A percentile compares a stretch with the other conserved stretches of the same genome.
Evolutionary conservation across 2,888 invertebrate species (phyloP).

Genomic region (Willowsia nigromaculata): DNA sequence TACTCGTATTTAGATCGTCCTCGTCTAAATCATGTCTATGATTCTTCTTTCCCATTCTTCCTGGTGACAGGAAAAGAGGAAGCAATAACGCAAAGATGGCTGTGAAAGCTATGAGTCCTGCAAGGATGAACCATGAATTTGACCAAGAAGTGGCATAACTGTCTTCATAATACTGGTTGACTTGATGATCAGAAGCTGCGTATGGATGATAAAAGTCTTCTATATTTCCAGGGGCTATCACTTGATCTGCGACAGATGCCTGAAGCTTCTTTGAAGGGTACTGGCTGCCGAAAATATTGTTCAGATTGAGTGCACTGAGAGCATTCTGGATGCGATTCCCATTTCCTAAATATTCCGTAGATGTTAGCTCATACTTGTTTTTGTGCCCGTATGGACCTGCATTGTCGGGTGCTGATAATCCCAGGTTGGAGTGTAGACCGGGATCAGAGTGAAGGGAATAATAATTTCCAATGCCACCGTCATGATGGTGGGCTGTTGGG

Average conservation of each 20-base stretch:
- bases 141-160: slow-evolving; percentile 70
- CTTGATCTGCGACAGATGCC: slow-evolving; percentile 56
- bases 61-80: slow-evolving; percentile 69
- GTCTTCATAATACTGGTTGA: slow-evolving; percentile 60
- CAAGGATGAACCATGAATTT: slow-evolving; percentile 76
- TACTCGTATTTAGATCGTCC: slow-evolving; percentile 52
- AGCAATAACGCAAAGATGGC: slow-evolving; percentile 76
- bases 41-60: slow-evolving; percentile 70
- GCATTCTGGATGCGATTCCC: slow-evolving; percentile 61
- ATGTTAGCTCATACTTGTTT: slow-evolving; percentile 50
- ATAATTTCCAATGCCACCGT: slow-evolving; percentile 66
- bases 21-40: slow-evolving; percentile 58
- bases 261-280: slow-evolving; percentile 47
- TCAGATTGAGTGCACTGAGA: slow-evolving; percentile 30
- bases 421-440: slow-evolving; percentile 44
- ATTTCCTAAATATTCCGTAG: slow-evolving; percentile 56
- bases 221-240: slow-evolving; percentile 64
- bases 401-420: slow-evolving; percentile 1
- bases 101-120: slow-evolving; percentile 76
- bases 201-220: slow-evolving; percentile 70
- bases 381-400: slow-evolving; percentile 11
- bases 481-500: slow-evolving; percentile 31
- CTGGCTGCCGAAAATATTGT: slow-evolving; percentile 41
- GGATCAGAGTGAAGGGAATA: slow-evolving; percentile 57
- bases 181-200: slow-evolving; percentile 60